Evolutionary conservation across 2,888 invertebrate genomes (phyloP), one percentile per base, ranked within the genome.

Genomic region (Belgica antarctica): DNA sequence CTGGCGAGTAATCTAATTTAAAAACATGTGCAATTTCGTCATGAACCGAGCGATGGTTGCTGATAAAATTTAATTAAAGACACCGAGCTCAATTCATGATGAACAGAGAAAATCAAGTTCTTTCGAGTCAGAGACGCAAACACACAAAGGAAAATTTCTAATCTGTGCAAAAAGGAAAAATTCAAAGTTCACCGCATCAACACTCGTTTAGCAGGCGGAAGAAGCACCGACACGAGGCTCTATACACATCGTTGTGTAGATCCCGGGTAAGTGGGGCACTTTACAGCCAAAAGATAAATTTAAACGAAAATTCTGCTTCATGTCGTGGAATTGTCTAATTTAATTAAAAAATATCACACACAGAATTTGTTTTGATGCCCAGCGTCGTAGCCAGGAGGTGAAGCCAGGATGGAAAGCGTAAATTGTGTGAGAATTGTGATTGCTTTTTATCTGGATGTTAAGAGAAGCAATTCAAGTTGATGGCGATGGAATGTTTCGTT

Each of bases 301-400:
- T 12, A 46, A n/a, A n/a, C n/a, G n/a, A n/a, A n/a, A n/a, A n/a
- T n/a, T n/a, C n/a, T n/a, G n/a, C 17, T 46, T 46, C 17, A 41
- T 12, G 15, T 46, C 46, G 10, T 46, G 28, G 15, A 25, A 61
- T 61, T 61, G 61, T 61, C 10, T 61, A 61, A 61, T 61, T 61
- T 61, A 61, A 61, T 61, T 61, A 61, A 61, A 61, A 61, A 61
- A 61, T 61, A 17, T 41, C 15, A 41, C 41, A 41, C 7, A 10
- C 31, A 7, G n/a, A n/a, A n/a, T n/a, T n/a, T n/a, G n/a, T n/a
- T n/a, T n/a, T n/a, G n/a, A n/a, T n/a, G n/a, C n/a, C n/a, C n/a
- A n/a, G n/a, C n/a, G n/a, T n/a, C n/a, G n/a, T n/a, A n/a, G n/a
- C n/a, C n/a, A n/a, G n/a, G n/a, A n/a, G n/a, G n/a, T n/a, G n/a